Base-by-base conservation (phyloP, 2,113 vertebrate species). In the Calcarius ornatus region DNA sequence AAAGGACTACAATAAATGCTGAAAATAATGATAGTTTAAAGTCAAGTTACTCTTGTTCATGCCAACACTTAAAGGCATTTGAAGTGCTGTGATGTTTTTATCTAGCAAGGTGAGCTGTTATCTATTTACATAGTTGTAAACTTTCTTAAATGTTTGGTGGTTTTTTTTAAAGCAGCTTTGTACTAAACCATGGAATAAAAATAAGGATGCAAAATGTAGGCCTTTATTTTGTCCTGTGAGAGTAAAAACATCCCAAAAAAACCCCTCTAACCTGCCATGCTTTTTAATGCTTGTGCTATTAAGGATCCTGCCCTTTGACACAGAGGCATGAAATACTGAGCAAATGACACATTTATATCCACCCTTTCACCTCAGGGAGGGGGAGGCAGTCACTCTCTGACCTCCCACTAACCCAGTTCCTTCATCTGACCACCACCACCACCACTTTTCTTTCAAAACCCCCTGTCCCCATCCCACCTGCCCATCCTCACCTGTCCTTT, bases 221-320 rank as follows among this genome's bases (percentile, higher is more conserved):
- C 14, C 40, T 83, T 76, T 81, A 50, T 54, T 95, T 93, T 76
- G 22, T 40, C 40, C 38, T 56, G 23, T 24, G 40, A 70, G 24
- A 42, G 37, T 54, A 51, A 80, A 85, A 47, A 35, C 24, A n/a
- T 43, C 24, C 50, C 42, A 1, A 5, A 25, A 56, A 65, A 15
- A 3, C 25, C 4, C 27, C 45, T 60, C 37, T 69, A 89, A 9
- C 23, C 60, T 66, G 38, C 64, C 83, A 68, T 2, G 27, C 0
- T 2, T 84, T 89, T 71, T 92, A 89, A 84, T 91, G 65, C 42
- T 40, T 81, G 13, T 84, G 77, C 83, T 68, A 35, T 92, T 94
- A 81, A 48, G 37, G n/a, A 75, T 81, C 47, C 31, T 95, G 83
- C 65, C 86, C 69, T 87, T 92, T 81, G 89, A 91, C 83, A 79